Base-by-base conservation (phyloP, 2,113 vertebrate genomes). In the Psilopogon haemacephalus region DNA sequence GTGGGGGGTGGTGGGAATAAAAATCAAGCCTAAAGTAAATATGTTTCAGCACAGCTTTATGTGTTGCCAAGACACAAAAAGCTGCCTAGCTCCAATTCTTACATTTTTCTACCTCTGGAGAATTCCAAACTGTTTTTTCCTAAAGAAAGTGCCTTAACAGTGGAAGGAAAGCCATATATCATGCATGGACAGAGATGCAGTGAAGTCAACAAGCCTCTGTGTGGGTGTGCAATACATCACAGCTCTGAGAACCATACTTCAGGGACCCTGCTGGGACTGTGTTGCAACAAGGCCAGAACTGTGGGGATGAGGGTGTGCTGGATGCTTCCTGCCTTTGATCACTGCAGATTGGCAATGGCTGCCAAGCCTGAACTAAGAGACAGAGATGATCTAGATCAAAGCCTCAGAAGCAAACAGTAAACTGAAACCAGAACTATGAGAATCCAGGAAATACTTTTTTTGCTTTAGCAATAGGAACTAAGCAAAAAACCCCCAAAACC, bases 251-350 rank as follows among this genome's bases (percentile, higher is more conserved):
- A 26, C 81, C 7, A 1, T 56, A 63, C 46, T 88, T 67, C 59
- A 86, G 76, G 62, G 84, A 9, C 69, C 89, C 56, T 56, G 71
- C 42, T 68, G 86, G 70, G 65, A 60, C 37, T 93, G 12, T 91
- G 88, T 93, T 91, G 95, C 88, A 93, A 95, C 0, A 0, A 12
- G 62, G 12, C 23, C 56, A 94, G 56, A 74, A 88, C 40, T 79
- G 71, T 92, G 50, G 40, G 60, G 72, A 73, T 80, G 52, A 89
- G 68, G 65, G 60, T 89, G 83, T 88, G 59, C 85, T 94, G 84
- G 50, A 87, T 88, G 60, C 42, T 95, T 96, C 84, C 93, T 92
- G 91, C 87, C 83, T 95, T 95, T 93, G 90, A 91, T 88, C 71
- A 67, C 33, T 67, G 68, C 68, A 76, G 44, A 85, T 88, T 1